Evolutionary conservation across 2,797 vertebrate species (phyloP), one percentile per base, ranked within the genome.

Genomic region (Pteronotus mesoamericanus): DNA sequence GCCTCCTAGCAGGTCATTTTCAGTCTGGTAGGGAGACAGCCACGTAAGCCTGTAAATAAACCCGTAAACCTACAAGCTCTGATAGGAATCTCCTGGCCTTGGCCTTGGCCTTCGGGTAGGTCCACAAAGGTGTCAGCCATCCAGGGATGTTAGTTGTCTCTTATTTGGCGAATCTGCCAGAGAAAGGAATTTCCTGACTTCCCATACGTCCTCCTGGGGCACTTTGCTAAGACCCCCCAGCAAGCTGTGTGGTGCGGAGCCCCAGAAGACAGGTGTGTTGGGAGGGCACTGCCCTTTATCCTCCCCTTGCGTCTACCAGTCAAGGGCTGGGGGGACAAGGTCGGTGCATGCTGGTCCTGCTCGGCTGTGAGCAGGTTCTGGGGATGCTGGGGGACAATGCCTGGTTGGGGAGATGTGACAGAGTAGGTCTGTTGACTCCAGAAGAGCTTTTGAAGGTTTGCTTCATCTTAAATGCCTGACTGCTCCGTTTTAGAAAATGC

Each of bases 361-460:
- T 69, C 59, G 3, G 1, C 32, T 21, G 39, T 14, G n/a, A 79
- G 32, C 75, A 48, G 80, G 34, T 72, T 44, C 64, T n/a, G 32
- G 55, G 57, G 66, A 24, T 9, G 10, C 12, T 1, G 29, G 18
- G 46, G 44, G 26, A 24, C 5, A 6, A 39, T 22, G 22, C 59
- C 64, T n/a, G 44, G 19, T 42, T 71, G 37, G 77, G 59, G 83
- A 64, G 39, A 19, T 18, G 26, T 71, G 61, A 15, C 14, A 11
- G 53, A 42, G 14, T 16, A 18, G 42, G 46, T 16, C 59, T 53
- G 46, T 48, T 29, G 53, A 59, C 46, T 46, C 3, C 24, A 64
- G 69, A 94, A 66, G 77, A 87, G 32, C 66, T 55, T 95, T 85
- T 88, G 89, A 91, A 84, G 83, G 39, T 12, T 75, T 37, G 6